Base-by-base conservation (phyloP, 2,888 invertebrate species). In the Acanthopleura granulata region DNA sequence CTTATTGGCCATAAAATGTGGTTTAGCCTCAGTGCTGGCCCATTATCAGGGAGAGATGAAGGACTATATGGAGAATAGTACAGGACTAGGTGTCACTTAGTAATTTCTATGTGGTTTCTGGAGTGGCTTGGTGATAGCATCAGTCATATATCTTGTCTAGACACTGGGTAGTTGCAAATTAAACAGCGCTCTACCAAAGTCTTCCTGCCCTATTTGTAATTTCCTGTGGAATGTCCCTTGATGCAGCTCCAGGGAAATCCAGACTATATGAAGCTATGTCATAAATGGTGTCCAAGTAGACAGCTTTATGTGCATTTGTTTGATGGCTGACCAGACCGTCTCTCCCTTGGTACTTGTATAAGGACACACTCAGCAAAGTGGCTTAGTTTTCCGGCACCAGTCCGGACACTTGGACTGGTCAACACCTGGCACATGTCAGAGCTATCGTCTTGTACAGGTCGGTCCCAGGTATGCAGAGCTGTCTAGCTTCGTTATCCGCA, bases 201-300 rank as follows among this genome's bases (percentile, higher is more conserved):
- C 57, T n/a, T 57, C 57, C 22, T 22, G n/a, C 22, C 22, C n/a
- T 57, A 6, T 57, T 57, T 57, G 57, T 57, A 57, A 57, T 57
- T 57, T 22, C 57, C 57, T 57, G 57, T 57, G 22, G 22, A 57
- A 57, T 57, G 57, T 57, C 57, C 22, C 22, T 22, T n/a, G 57
- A 57, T 57, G 22, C 57, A n/a, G 18, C 57, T 22, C 57, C 18
- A n/a, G 57, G 57, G 57, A 57, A 6, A 57, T 57, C 57, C 57
- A 57, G 18, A 57, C 57, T 57, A 9, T 57, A 57, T 57, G 57
- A 18, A 22, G 22, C 6, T 22, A 4, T 57, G 57, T 57, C 57
- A 57, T 57, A 57, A 57, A 57, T 57, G 57, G 57, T 57, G 22
- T 22, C 22, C n/a, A 22, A 57, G 57, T 57, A 57, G 57, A 57